These are phyloP conservation scores for Corticium candelabrum DNA, from an alignment of 37 sponge, comb jelly and placozoan species.

Conservation along the genomic window DNA sequence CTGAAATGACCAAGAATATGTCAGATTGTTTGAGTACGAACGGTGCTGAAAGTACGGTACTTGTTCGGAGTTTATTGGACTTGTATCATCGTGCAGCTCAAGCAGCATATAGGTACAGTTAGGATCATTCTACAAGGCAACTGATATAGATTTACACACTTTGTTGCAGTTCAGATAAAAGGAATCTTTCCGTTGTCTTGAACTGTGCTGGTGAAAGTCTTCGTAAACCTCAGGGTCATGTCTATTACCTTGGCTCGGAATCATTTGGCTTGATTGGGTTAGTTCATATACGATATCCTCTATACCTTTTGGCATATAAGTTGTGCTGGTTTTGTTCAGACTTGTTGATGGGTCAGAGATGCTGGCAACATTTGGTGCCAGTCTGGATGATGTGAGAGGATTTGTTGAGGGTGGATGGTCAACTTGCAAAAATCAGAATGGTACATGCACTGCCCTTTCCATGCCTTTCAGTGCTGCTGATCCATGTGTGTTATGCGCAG, in stretches of 20 bases:
- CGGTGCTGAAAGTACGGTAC: no score
- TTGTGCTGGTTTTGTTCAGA: conserved; percentile 1
- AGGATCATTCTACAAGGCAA: not conserved
- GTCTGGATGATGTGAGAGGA: conserved; percentile 37
- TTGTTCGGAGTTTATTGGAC: not conserved
- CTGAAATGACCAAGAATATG: not conserved
- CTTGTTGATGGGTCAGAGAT: conserved; percentile 59
- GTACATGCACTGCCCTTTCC: not conserved
- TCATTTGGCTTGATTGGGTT: not conserved
- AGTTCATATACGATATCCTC: not conserved
- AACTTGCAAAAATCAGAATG: not conserved
- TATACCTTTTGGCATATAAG: not conserved
- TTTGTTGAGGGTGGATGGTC: conserved; percentile 36
- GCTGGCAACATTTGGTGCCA: conserved; percentile 46
- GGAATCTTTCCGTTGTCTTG: not conserved
- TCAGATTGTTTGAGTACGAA: no score
- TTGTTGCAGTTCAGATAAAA: not conserved
- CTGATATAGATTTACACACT: no score
- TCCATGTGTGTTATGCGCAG: not conserved
- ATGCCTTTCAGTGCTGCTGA: not conserved
- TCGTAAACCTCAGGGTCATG: conserved; percentile 19
- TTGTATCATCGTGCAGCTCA: not conserved
- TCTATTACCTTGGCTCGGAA: conserved; percentile 40
- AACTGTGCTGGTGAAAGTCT: not conserved
- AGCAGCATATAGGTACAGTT: not conserved